Evolutionary conservation across 2,888 invertebrate species (phyloP), one percentile per base, ranked within the genome.

Genomic region (Cepaea hortensis): DNA sequence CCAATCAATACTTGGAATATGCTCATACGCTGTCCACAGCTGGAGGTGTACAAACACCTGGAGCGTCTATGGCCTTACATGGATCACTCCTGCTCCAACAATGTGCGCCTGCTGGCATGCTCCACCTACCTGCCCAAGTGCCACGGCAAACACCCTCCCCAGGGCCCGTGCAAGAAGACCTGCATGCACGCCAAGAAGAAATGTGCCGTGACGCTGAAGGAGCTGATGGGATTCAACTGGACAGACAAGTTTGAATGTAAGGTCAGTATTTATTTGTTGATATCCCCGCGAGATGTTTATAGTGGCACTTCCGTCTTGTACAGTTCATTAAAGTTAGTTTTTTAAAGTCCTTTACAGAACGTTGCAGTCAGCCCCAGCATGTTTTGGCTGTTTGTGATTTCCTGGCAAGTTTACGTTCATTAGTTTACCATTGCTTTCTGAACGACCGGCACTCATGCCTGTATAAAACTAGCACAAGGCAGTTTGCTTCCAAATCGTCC

Each of bases 61-160:
- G 91, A 92, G 62, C 90, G 88, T 35, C 75, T 90, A 20, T 93
- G 92, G 92, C 88, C 90, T 0, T 89, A 90, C 86, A 92, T 93
- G 90, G 93, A 93, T 87, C 89, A 87, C 20, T 90, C 90, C 6
- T 92, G 92, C 83, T 92, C 92, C 7, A 85, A 84, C 6, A 92
- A 92, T 88, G 89, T 92, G 75, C 90, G 93, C 15, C 79, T 90
- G 70, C 85, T 91, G 20, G 90, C 90, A 11, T 93, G 93, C 85
- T 89, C 91, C 11, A 79, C 91, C 55, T 91, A 90, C 82, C 90
- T 93, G 5, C 93, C 93, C 11, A 90, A 90, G 83, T 93, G 92
- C 91, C 91, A 84, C 88, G 88, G 87, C 65, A 91, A 4, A 84
- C 88, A 13, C 65, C 73, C n/a, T 90, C 90, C 81, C 87, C 84